These are phyloP conservation scores for Ceyx melanurus DNA, from an alignment of 2,113 vertebrate genomes.

Conservation along the genomic window DNA sequence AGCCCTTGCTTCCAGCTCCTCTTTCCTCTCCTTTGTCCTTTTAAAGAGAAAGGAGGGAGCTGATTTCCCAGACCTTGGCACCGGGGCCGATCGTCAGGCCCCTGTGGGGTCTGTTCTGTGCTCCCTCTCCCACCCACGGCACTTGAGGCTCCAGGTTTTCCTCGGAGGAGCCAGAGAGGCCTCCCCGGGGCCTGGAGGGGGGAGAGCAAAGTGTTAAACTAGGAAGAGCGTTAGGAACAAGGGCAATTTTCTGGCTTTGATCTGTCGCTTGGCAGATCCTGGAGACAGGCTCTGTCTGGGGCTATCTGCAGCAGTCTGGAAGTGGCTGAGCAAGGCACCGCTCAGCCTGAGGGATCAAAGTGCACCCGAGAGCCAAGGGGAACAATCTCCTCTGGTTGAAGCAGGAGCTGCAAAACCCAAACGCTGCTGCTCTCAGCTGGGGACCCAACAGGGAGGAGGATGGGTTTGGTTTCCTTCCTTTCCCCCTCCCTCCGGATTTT, in stretches of 20 bases:
- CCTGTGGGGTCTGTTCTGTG: neutral
- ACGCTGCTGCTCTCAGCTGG: neutral
- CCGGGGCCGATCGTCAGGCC: neutral
- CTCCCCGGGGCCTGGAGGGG: neutral
- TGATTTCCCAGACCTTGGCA: conserved; percentile 31
- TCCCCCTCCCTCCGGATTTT: neutral
- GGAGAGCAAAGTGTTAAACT: neutral
- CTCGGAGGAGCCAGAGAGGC: neutral
- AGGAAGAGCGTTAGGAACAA: neutral
- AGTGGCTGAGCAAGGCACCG: neutral
- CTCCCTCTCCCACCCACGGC: neutral
- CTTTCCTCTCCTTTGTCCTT: conserved; percentile 40
- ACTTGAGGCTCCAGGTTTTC: neutral
- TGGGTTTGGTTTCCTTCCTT: neutral
- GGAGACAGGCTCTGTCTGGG: neutral
- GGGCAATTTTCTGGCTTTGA: conserved; percentile 40
- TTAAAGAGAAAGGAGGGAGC: neutral
- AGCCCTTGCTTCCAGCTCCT: neutral
- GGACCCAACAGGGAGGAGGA: neutral
- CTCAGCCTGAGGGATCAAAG: conserved; percentile 14
- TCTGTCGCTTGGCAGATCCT: conserved; percentile 37
- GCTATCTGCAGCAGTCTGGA: conserved; percentile 7
- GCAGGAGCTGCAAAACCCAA: neutral
- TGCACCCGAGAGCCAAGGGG: neutral
- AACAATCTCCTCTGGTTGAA: neutral